Base-by-base conservation (phyloP, 1,140 invertebrate species). In the Zaprionus lachaisei region DNA sequence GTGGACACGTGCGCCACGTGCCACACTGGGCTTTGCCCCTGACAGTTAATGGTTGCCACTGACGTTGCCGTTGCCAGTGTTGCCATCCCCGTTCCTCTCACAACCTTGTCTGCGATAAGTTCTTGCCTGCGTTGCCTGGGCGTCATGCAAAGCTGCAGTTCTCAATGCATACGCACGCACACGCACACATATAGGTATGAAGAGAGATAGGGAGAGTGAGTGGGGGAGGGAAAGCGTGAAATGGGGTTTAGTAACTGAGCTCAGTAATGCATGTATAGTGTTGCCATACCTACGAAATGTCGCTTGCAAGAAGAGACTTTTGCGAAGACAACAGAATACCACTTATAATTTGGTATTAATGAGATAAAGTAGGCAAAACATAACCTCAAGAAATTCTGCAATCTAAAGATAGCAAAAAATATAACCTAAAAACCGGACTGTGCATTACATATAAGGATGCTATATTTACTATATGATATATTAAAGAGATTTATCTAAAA, bases 111-210 rank as follows among this genome's bases (percentile, higher is more conserved):
- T 9, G 41, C 31, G 31, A 41, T 41, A 41, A 22, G 47, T 49
- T 17, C 7, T 6, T n/a, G 38, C 5, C 5, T 17, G 20, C 24
- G 71, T 74, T 74, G 51, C 44, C 69, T 24, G 41, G 26, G 41
- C 71, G 64, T 76, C 77, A 83, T 74, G 74, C 69, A 73, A 72
- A 72, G 56, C 64, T 64, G 62, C 75, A 82, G 62, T 69, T 82
- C 72, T 57, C 55, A 28, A 77, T 74, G 69, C 56, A 61, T 20
- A 5, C 11, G 22, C 34, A 22, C 65, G 22, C 22, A 70, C 24
- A 63, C 57, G 22, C 38, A 26, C 6, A 44, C 34, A 28, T 12
- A 12, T 7, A 44, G 15, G 41, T 15, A 38, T 20, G 6, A 7
- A 31, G 7, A 28, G 26, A 28, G 26, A 6, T 1, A 28, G 28